Base-by-base conservation (phyloP, 2,888 invertebrate species). In the Cheilosia scutellata region DNA sequence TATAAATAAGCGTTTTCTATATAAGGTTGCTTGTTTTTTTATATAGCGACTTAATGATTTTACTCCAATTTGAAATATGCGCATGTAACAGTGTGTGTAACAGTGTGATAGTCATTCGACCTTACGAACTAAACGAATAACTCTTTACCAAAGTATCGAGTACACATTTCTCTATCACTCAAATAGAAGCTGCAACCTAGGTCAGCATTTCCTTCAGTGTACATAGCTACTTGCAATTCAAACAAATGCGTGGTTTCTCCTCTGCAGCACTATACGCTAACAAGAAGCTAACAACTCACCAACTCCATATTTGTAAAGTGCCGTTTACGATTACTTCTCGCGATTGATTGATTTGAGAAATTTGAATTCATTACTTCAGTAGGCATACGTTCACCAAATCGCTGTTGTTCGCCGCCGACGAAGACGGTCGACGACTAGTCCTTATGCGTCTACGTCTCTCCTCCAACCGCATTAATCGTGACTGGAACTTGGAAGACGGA, bases 261-360 rank as follows among this genome's bases (percentile, higher is more conserved):
- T 13, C 51, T 16, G 13, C 42, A 5, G 47, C 40, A 9, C 40
- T 40, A n/a, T n/a, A 40, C 20, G 47, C 20, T 47, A 47, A 47
- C 47, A 47, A 47, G 47, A 65, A 80, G 44, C 71, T 53, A 82
- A 77, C 78, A 84, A 84, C 75, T 66, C 40, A 58, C 68, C 70
- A 80, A 66, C 62, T 66, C 80, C 84, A 66, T 80, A 76, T 86
- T 76, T 86, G 84, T 66, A 57, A 76, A 80, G 66, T 76, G 76
- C 84, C 71, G 57, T 80, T 76, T 86, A 65, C 76, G 80, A 86
- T 80, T 72, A 75, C 76, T 57, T 25, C 60, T 71, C 49, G 44
- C 71, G 33, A 80, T 79, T 80, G 84, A 86, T 86, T 80, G 84
- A 84, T 80, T 86, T 62, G 80, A 49, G 60, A 86, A 80, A 80